Conservation (phyloP, 1,140 invertebrate genomes). For the Calycopis cecrops region DNA sequence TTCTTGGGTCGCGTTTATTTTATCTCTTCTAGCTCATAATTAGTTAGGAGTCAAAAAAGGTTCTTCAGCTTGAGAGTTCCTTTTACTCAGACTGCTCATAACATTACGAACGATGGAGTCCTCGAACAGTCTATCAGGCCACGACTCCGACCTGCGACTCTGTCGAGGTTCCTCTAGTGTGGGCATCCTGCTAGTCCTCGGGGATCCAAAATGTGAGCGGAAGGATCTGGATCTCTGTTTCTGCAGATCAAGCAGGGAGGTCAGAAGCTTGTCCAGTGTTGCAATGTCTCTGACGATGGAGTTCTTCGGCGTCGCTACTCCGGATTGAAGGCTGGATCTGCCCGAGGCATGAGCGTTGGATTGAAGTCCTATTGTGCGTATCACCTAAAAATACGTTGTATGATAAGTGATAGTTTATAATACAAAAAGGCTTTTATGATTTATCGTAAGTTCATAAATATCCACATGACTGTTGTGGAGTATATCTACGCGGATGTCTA, state of each 20-base stretch:
- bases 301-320: conserved; percentile 38
- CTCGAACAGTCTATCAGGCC: conserved; percentile 56
- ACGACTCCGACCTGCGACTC: conserved; percentile 50
- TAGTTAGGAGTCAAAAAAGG: conserved; percentile 58
- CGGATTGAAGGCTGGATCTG: conserved; percentile 43
- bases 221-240: conserved; percentile 47
- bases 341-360: conserved; percentile 38
- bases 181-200: conserved; percentile 44
- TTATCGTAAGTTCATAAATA: too few relatives aligned
- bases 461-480: too few relatives aligned
- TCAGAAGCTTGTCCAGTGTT: conserved; percentile 64
- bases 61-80: conserved; percentile 44
- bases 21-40: too few relatives aligned
- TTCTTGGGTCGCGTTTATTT: too few relatives aligned
- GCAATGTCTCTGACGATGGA: conserved; percentile 56
- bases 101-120: conserved; percentile 54
- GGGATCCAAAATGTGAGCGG: conserved; percentile 50
- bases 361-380: conserved; percentile 53
- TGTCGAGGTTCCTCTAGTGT: conserved; percentile 28
- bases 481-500: too few relatives aligned
- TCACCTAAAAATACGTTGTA: conserved; percentile 46
- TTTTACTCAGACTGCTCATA: conserved; percentile 46
- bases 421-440: too few relatives aligned
- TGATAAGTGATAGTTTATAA: too few relatives aligned
- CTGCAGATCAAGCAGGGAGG: conserved; percentile 54